These are phyloP conservation scores for Drymodes brunneopygia DNA, from an alignment of 2,113 vertebrate genomes.

Conservation along the genomic window DNA sequence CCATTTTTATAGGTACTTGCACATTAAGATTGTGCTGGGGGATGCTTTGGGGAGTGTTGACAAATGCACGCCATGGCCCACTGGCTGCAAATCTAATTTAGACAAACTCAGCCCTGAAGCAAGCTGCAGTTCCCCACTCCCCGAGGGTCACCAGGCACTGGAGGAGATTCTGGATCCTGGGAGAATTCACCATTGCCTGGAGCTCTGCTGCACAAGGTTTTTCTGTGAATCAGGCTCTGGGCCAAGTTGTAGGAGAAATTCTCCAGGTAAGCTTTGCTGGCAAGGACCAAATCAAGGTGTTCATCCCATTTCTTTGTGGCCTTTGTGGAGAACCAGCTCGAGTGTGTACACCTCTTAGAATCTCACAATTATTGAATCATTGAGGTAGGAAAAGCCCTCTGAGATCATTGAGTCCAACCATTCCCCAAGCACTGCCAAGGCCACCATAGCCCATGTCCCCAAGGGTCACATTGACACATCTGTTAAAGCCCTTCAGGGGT, in stretches of 20 bases:
- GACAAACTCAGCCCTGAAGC: background rate
- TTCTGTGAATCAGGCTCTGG: background rate
- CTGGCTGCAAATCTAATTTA: background rate
- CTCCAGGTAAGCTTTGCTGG: background rate
- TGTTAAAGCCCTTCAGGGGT: background rate
- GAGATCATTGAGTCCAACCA: background rate
- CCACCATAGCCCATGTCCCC: background rate
- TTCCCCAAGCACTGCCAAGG: background rate
- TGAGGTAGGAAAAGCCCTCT: background rate
- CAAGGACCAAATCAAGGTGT: background rate
- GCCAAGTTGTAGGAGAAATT: background rate
- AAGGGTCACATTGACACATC: background rate
- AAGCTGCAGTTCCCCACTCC: background rate
- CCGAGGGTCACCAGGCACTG: background rate
- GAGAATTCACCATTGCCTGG: background rate
- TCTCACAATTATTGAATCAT: no score
- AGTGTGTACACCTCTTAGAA: background rate
- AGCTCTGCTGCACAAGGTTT: background rate
- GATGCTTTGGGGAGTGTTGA: background rate
- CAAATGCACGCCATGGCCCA: background rate
- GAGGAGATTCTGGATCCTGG: background rate
- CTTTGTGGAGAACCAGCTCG: background rate
- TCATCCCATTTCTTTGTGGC: background rate
- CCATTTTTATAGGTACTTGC: conserved; percentile 18
- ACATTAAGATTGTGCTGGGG: background rate